Percentiles rank a stretch among this genome's conserved stretches.
phyloP scores from a whole-genome alignment of 1,140 invertebrate species.

The Heterodera schachtii region DNA sequence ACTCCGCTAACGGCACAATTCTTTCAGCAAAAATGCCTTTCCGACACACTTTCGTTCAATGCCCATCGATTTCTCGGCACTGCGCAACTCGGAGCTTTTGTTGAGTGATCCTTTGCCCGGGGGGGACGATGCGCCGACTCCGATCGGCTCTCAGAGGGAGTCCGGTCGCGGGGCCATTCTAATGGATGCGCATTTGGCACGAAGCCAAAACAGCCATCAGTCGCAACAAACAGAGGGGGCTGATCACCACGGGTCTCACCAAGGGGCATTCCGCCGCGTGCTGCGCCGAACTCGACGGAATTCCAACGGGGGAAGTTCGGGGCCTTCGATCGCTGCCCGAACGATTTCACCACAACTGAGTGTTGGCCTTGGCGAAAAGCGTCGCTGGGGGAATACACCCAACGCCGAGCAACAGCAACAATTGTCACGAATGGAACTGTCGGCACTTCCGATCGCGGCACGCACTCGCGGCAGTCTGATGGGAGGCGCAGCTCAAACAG shows the following conservation, averaged over 20 bases:
- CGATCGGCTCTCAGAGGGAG: slow-evolving; percentile 33
- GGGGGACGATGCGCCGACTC: slow-evolving; percentile 24
- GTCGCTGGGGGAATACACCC: slow-evolving; percentile 32
- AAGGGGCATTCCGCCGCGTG: slow-evolving; percentile 34
- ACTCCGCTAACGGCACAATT: neutral
- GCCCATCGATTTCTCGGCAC: slow-evolving; percentile 42
- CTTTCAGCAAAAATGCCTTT: slow-evolving; percentile 29
- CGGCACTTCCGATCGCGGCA: slow-evolving; percentile 31
- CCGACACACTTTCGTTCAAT: slow-evolving; percentile 23
- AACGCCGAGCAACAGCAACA: neutral
- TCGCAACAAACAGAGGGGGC: neutral
- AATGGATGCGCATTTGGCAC: slow-evolving; percentile 26
- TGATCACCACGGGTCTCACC: slow-evolving; percentile 3
- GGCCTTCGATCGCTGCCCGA: slow-evolving; percentile 4
- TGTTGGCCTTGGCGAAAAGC: slow-evolving; percentile 37
- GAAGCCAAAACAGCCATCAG: neutral
- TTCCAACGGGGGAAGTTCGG: neutral
- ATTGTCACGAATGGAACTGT: neutral
- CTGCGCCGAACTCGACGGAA: slow-evolving; percentile 21
- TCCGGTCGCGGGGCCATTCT: slow-evolving; percentile 20
- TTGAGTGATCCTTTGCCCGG: slow-evolving; percentile 9
- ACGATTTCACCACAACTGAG: slow-evolving; percentile 34
- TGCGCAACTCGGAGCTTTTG: slow-evolving; percentile 36
- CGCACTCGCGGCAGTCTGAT: slow-evolving; percentile 40
- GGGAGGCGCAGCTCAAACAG: slow-evolving; percentile 9